Percentiles rank a stretch among this genome's conserved stretches.
Evolutionary conservation across 2,888 invertebrate species (phyloP).

Genomic region (Phyto melanocephala): DNA sequence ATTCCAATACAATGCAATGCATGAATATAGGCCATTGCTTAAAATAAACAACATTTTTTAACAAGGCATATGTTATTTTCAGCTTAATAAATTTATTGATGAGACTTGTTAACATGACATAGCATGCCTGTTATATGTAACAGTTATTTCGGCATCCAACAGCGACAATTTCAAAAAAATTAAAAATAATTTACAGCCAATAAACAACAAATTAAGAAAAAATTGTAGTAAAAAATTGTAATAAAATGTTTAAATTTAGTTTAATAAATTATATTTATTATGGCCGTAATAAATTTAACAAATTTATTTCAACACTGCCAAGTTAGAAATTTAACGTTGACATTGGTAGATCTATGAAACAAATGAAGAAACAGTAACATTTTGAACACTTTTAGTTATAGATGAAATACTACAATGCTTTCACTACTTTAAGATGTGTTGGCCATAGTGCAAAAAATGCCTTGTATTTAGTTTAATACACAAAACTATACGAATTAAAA

Average conservation of each 20-base stretch:
- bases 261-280: background rate
- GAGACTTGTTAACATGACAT: slow-evolving; percentile 9
- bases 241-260: background rate
- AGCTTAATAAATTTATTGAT: background rate
- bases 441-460: background rate
- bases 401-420: background rate
- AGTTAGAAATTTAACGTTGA: background rate
- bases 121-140: background rate
- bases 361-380: background rate
- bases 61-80: no score
- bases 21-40: no score
- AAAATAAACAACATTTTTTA: no score
- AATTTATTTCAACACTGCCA: background rate
- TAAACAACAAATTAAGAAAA: background rate
- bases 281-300: background rate
- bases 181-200: background rate
- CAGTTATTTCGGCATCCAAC: background rate
- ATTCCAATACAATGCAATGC: no score
- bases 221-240: background rate
- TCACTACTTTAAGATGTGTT: no score
- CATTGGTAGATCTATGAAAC: background rate
- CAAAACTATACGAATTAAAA: background rate
- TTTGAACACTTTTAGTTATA: slow-evolving; percentile 7
- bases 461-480: background rate
- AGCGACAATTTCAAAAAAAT: background rate